A percentile compares a stretch with the other conserved stretches of the same genome.
phyloP scores from a whole-genome alignment of 1,140 invertebrate genomes.

The Sminthurides bifidus region DNA sequence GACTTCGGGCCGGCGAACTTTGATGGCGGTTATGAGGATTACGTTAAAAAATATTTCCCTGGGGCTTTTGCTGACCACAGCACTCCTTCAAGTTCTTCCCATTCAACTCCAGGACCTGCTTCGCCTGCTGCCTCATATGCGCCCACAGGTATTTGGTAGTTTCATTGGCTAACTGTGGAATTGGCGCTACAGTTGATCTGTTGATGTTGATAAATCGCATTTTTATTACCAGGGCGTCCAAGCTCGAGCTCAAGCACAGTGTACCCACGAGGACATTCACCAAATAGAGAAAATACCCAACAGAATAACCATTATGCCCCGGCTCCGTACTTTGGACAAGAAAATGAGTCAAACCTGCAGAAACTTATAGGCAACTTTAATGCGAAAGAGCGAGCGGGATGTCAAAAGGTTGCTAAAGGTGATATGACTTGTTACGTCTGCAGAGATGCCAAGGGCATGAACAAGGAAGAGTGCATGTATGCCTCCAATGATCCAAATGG shows the following conservation, averaged over 20 bases:
- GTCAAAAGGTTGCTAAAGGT: conserved; percentile 22
- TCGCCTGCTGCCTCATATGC: conserved; percentile 11
- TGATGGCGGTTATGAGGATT: conserved; percentile 27
- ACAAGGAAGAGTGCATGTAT: conserved; percentile 31
- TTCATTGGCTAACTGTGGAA: not conserved
- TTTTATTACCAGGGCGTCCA: not conserved
- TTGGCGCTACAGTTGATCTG: not conserved
- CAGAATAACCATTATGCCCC: conserved; percentile 15
- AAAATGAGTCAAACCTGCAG: conserved; percentile 4
- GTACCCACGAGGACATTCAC: not conserved
- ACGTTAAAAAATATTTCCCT: conserved; percentile 27
- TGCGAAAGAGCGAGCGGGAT: conserved; percentile 18
- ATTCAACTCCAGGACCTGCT: conserved; percentile 6
- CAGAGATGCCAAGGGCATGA: conserved; percentile 22
- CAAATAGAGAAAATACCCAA: conserved; percentile 17
- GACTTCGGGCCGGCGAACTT: conserved; percentile 8
- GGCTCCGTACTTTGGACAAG: conserved; percentile 13
- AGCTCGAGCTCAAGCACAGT: not conserved
- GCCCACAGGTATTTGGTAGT: not conserved
- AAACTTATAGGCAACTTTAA: conserved; percentile 19
- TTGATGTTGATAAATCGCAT: not conserved
- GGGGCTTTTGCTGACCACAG: conserved; percentile 7
- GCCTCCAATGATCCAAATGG: conserved; percentile 20
- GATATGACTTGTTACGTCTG: conserved; percentile 30
- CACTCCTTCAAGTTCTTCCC: no score